Evolutionary conservation across 2,113 vertebrate species (phyloP).

Genomic region (Hypanus sabinus): DNA sequence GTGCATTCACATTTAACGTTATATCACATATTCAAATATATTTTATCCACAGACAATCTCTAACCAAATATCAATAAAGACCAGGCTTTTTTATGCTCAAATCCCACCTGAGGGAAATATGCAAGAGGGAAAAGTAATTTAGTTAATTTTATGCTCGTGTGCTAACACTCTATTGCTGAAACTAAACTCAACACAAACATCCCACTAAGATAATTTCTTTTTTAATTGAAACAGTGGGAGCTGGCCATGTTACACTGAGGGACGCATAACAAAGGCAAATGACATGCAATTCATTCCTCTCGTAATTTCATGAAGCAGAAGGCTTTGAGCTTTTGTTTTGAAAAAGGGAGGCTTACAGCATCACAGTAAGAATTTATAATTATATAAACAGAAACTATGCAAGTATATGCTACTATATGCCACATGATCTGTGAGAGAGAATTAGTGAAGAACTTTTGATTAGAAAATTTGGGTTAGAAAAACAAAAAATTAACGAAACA

Average conservation of each 20-base stretch:
- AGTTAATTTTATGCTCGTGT: neutral
- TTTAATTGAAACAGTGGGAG: neutral
- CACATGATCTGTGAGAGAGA: neutral
- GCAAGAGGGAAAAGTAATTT: neutral
- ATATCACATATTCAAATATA: neutral
- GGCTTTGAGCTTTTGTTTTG: no score
- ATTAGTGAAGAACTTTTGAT: neutral
- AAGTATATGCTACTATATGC: neutral
- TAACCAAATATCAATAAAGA: neutral
- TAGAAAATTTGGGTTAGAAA: neutral
- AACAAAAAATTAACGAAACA: neutral
- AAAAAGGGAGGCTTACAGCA: no score
- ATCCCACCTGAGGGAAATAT: neutral
- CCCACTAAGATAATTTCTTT: neutral
- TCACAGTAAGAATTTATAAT: neutral
- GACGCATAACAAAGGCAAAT: neutral
- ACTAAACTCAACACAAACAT: neutral
- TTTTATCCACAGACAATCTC: neutral
- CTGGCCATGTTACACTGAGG: neutral
- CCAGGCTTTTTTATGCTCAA: neutral
- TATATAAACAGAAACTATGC: neutral
- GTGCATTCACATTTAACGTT: neutral
- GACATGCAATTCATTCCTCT: no score
- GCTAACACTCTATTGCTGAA: neutral
- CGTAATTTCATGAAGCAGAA: no score